These are phyloP conservation scores for Capromys pilorides DNA, from an alignment of 2,797 vertebrate species.

Conservation along the genomic window DNA sequence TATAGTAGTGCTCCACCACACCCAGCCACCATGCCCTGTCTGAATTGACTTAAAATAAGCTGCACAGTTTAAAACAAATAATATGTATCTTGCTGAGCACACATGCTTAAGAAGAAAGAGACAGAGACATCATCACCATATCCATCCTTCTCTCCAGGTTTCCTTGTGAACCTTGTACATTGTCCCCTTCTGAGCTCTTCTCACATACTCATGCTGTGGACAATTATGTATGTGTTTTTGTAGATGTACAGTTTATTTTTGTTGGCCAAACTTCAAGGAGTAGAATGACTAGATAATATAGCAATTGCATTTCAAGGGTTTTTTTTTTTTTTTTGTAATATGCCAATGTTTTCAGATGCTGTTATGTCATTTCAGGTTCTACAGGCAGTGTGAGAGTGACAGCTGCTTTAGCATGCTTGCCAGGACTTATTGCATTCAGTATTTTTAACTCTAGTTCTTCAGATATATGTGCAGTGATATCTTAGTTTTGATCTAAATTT, in stretches of 20 bases:
- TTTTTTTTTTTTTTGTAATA: neutral
- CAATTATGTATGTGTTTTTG: neutral
- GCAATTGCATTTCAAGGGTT: neutral
- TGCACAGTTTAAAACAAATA: neutral
- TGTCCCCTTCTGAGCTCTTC: neutral
- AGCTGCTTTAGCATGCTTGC: slow-evolving; percentile 3
- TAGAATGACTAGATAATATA: neutral
- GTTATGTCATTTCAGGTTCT: neutral
- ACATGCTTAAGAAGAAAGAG: neutral
- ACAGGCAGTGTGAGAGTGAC: neutral
- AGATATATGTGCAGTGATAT: neutral
- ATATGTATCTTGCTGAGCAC: neutral
- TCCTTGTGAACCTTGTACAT: neutral
- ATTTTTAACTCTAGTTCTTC: slow-evolving; percentile 13
- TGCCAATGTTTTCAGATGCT: neutral
- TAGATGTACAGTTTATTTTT: neutral
- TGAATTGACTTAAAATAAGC: neutral
- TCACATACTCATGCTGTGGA: neutral
- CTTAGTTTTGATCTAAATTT: neutral
- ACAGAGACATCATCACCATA: neutral
- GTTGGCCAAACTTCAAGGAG: neutral
- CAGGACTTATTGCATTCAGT: neutral
- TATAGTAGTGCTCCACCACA: too few species aligned
- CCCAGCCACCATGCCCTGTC: too few species aligned
- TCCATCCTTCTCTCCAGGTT: neutral